Percentiles rank a stretch among this genome's conserved stretches.
These are phyloP conservation scores for Octonoba sinensis DNA, from an alignment of 2,888 invertebrate species.

Conservation along the genomic window DNA sequence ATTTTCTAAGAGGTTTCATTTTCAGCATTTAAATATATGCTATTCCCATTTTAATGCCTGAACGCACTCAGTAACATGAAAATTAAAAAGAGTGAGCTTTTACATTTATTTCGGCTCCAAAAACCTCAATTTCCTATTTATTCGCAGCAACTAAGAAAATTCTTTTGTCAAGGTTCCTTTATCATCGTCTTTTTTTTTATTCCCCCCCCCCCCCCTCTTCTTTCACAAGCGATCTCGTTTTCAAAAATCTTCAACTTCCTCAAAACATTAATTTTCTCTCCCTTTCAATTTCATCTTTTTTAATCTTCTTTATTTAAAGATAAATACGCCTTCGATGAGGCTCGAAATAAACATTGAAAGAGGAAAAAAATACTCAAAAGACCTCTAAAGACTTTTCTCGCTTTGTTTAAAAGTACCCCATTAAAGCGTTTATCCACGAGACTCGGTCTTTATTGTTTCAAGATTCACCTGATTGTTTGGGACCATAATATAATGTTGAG, in stretches of 20 bases:
- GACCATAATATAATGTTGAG: slow-evolving; percentile 33
- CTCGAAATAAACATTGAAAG: slow-evolving; percentile 40
- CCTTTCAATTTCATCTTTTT: slow-evolving; percentile 20
- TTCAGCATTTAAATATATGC: too few species aligned
- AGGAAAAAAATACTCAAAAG: slow-evolving; percentile 30
- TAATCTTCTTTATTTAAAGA: slow-evolving; percentile 43
- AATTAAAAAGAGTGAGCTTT: too few species aligned
- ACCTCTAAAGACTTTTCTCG: slow-evolving; percentile 26
- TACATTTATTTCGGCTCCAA: too few species aligned
- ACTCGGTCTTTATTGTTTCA: slow-evolving; percentile 46
- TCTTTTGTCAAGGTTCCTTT: slow-evolving; percentile 44
- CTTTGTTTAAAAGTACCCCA: slow-evolving; percentile 50
- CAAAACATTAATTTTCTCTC: slow-evolving; percentile 48
- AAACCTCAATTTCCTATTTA: slow-evolving; percentile 41
- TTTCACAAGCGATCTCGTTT: slow-evolving; percentile 2
- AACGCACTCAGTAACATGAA: too few species aligned
- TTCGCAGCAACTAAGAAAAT: slow-evolving; percentile 41
- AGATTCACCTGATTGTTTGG: slow-evolving; percentile 46
- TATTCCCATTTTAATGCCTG: too few species aligned
- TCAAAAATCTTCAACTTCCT: slow-evolving; percentile 8
- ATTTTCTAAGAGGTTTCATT: too few species aligned
- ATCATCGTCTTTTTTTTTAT: not conserved
- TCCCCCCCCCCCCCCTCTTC: too few species aligned
- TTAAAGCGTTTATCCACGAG: slow-evolving; percentile 46
- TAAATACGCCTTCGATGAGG: slow-evolving; percentile 54